Base-by-base conservation (phyloP, 1,140 invertebrate species). In the Drosophila mauritiana region DNA sequence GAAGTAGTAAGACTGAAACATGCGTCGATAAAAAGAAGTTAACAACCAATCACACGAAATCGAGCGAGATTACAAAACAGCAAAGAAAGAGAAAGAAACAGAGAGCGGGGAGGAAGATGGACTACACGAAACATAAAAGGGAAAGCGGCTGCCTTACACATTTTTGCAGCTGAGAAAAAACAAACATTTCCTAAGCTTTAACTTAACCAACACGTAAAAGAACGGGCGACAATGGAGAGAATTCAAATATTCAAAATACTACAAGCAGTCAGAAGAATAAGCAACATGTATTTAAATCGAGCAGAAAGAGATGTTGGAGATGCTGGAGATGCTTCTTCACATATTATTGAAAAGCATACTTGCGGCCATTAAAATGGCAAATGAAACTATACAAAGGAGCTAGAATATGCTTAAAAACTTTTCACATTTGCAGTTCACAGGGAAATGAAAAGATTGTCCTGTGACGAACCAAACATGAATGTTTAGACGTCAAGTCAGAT, bases 61-160 rank as follows among this genome's bases (percentile, higher is more conserved):
- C 73, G 53, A 84, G 70, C 61, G 31, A 56, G 72, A 84, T 27
- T 43, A 22, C 34, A 7, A 45, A 15, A 34, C 13, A 37, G 11
- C 64, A 61, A 46, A 11, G 10, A 45, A 31, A 10, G 31, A 49
- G 15, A 48, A 34, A 25, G 22, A 12, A 12, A 15, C 12, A 42
- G 8, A 6, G 0, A 6, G 4, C 22, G 27, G 8, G 1, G 3
- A 36, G 10, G 6, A 10, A 8, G 7, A 12, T 27, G 40, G 3
- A 13, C 17, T 10, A 22, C 2, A 31, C 15, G 13, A 11, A 46
- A 13, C 27, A 61, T 3, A n/a, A 13, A 15, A 5, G 37, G 49
- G 40, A 42, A 42, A 43, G 58, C 59, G 52, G 52, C 31, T 69
- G 67, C 63, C 48, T 57, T 67, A 63, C 20, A 59, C 20, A 42